Percentiles rank a stretch among this genome's conserved stretches.
Evolutionary conservation across 2,888 invertebrate species (phyloP).

Genomic region (Ommatoiulus sabulosus): DNA sequence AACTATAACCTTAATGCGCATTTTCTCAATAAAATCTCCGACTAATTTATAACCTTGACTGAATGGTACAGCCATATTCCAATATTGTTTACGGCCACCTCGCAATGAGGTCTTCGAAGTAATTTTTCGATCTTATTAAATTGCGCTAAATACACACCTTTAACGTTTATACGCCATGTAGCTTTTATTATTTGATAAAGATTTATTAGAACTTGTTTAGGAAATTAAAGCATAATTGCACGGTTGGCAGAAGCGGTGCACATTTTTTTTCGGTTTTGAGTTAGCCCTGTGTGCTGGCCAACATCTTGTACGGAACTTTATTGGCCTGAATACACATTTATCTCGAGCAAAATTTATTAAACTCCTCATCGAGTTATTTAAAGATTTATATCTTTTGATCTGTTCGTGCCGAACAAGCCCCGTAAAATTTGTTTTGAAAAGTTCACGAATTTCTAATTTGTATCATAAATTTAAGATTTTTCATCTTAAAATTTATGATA

Average conservation of each 20-base stretch:
- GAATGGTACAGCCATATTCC: conserved; percentile 38
- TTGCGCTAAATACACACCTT: conserved; percentile 26
- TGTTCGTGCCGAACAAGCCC: conserved; percentile 10
- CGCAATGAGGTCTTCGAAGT: conserved; percentile 9
- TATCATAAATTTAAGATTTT: not conserved
- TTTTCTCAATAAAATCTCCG: not conserved
- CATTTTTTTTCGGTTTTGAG: not conserved
- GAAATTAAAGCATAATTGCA: conserved; percentile 26
- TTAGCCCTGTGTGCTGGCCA: conserved; percentile 1
- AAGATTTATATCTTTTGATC: not conserved
- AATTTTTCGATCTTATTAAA: conserved; percentile 27
- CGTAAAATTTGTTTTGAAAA: not conserved
- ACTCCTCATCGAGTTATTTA: not conserved
- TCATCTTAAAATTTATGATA: too few relatives aligned
- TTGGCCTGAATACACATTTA: conserved; percentile 4
- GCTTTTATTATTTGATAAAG: not conserved
- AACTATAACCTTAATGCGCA: conserved; percentile 24
- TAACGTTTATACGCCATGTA: not conserved
- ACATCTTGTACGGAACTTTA: not conserved
- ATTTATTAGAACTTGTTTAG: conserved; percentile 37
- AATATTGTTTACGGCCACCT: conserved; percentile 6
- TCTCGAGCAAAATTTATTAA: not conserved
- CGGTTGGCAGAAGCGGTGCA: not conserved
- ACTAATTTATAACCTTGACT: conserved; percentile 28
- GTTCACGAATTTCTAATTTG: not conserved